These are phyloP conservation scores for Schizopygopsis pylzovi DNA, from an alignment of 2,797 vertebrate genomes.

Conservation along the genomic window DNA sequence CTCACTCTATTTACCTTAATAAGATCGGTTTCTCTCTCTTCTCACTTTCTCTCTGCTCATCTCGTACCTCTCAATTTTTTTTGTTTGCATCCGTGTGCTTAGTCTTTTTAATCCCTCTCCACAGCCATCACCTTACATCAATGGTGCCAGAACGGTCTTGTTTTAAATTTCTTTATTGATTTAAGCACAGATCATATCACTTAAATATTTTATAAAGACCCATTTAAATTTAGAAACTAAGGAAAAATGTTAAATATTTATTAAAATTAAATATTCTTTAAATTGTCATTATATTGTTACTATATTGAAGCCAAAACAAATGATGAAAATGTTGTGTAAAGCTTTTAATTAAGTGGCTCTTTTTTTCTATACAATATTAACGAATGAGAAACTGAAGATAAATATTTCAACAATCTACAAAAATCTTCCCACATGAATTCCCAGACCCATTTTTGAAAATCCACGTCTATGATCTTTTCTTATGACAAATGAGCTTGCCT, in stretches of 20 bases:
- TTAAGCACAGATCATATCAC: background rate
- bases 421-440: background rate
- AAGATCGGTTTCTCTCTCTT: conserved; percentile 3
- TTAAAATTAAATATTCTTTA: background rate
- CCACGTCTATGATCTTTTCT: background rate
- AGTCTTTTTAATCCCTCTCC: background rate
- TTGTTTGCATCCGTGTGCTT: no score
- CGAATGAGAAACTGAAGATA: background rate
- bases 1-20: background rate
- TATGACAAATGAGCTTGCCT: background rate
- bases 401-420: background rate
- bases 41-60: background rate
- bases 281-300: background rate
- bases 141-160: conserved; percentile 52
- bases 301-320: background rate
- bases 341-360: background rate
- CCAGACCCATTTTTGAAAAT: background rate
- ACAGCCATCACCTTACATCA: background rate
- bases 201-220: background rate
- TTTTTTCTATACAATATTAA: background rate
- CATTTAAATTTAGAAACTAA: background rate
- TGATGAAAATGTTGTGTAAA: background rate
- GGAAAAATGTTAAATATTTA: background rate
- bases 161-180: background rate
- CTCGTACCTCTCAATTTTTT: background rate